Conservation (phyloP, 2,888 invertebrate genomes). For the Lottia scabra region DNA sequence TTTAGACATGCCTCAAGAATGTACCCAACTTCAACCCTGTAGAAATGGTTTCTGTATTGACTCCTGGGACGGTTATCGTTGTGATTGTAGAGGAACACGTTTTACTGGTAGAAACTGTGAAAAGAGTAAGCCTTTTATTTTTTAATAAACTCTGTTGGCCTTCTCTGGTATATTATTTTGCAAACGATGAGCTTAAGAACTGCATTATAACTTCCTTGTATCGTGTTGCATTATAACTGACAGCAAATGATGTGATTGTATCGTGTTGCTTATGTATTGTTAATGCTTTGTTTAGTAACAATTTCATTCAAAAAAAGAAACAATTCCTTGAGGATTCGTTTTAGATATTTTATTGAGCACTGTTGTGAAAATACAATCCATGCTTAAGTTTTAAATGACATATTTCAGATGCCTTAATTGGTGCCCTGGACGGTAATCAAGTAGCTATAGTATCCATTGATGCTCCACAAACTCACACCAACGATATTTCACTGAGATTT, state of each 20-base stretch:
- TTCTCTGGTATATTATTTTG: background rate
- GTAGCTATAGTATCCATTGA: slow-evolving; percentile 15
- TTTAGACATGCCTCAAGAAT: slow-evolving; percentile 27
- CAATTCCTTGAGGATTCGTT: no score
- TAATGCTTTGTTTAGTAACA: no score
- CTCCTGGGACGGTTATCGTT: slow-evolving; percentile 48
- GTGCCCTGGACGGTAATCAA: slow-evolving; percentile 54
- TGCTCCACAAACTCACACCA: slow-evolving; percentile 52
- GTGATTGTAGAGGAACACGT: slow-evolving; percentile 62
- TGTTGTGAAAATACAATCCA: no score
- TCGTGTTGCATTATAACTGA: no score
- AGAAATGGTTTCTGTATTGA: slow-evolving; percentile 53
- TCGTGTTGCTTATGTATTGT: no score
- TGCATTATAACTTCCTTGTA: no score
- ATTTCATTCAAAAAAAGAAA: no score
- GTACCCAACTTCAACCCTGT: slow-evolving; percentile 45
- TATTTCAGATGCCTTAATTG: slow-evolving; percentile 58
- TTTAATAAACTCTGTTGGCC: slow-evolving; percentile 5
- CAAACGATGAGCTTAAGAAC: no score
- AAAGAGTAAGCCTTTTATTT: slow-evolving; percentile 38
- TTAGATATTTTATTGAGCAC: no score
- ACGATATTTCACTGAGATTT: slow-evolving; percentile 67
- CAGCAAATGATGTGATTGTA: no score
- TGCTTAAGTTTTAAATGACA: no score
- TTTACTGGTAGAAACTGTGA: slow-evolving; percentile 55